Conservation (phyloP, 2,797 vertebrate species). For the Poeciliopsis gracilis region DNA sequence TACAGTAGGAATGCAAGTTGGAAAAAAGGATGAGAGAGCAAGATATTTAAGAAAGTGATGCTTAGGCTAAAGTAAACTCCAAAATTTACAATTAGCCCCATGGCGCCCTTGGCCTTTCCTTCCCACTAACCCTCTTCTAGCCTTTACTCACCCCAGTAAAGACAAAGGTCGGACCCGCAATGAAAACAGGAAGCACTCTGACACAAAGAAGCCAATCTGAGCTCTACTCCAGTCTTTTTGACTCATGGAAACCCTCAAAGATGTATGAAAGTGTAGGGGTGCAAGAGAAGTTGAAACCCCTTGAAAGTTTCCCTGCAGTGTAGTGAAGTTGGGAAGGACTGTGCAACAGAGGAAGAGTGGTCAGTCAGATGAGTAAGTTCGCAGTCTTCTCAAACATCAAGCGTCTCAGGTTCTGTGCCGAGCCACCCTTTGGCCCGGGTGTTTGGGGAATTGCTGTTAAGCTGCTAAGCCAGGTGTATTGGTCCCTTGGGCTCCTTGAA, state of each 20-base stretch:
- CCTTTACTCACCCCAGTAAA: slow-evolving; percentile 87
- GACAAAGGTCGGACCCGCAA: slow-evolving; percentile 88
- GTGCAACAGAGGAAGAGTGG: slow-evolving; percentile 46
- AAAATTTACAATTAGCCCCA: slow-evolving; percentile 89
- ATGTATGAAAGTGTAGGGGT: slow-evolving; percentile 79
- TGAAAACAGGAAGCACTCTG: slow-evolving; percentile 94
- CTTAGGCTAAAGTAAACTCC: slow-evolving; percentile 83
- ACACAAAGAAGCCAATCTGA: slow-evolving; percentile 88
- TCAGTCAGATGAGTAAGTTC: slow-evolving; percentile 72
- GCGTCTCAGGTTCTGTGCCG: slow-evolving; percentile 77
- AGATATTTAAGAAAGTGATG: slow-evolving; percentile 63
- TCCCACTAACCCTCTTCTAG: slow-evolving; percentile 83
- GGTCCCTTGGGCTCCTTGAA: slow-evolving; percentile 81
- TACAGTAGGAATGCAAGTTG: slow-evolving; percentile 39
- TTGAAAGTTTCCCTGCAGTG: slow-evolving; percentile 43
- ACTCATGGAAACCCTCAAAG: slow-evolving; percentile 79
- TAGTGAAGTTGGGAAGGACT: slow-evolving; percentile 26
- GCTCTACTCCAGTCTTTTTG: slow-evolving; percentile 78
- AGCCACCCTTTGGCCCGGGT: slow-evolving; percentile 78
- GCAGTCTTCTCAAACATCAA: slow-evolving; percentile 74
- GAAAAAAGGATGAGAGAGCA: slow-evolving; percentile 2
- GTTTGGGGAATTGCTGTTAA: slow-evolving; percentile 83
- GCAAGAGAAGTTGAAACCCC: slow-evolving; percentile 56
- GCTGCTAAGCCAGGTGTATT: slow-evolving; percentile 86
- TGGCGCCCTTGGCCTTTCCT: slow-evolving; percentile 83